Conservation (phyloP, 2,888 invertebrate genomes). For the Brenthis hecate region DNA sequence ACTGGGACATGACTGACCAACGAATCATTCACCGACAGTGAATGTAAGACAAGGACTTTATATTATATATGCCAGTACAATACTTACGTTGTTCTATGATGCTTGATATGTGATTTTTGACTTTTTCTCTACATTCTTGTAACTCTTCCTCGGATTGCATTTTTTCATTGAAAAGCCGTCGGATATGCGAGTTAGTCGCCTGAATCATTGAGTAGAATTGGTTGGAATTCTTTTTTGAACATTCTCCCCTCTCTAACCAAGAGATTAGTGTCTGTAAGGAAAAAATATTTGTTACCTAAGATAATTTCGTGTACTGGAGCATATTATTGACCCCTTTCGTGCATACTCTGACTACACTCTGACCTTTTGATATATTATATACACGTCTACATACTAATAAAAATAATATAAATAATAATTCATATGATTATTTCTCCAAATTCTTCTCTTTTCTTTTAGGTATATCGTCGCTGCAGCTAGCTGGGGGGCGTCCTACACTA, state of each 20-base stretch:
- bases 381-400: no score
- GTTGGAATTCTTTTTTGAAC: slow-evolving; percentile 94
- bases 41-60: slow-evolving; percentile 12
- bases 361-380: no score
- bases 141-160: slow-evolving; percentile 93
- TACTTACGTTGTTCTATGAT: slow-evolving; percentile 96
- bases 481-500: no score
- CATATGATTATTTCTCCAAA: no score
- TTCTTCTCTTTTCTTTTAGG: no score
- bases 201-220: slow-evolving; percentile 98
- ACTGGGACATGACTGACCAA: slow-evolving; percentile 20
- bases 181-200: slow-evolving; percentile 95
- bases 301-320: no score
- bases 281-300: slow-evolving; percentile 7
- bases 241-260: slow-evolving; percentile 97
- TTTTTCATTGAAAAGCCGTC: slow-evolving; percentile 92
- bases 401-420: no score
- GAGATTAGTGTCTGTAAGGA: slow-evolving; percentile 87
- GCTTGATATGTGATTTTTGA: slow-evolving; percentile 92
- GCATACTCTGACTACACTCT: no score
- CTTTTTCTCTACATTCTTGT: slow-evolving; percentile 90
- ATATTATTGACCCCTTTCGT: no score
- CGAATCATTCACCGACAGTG: slow-evolving; percentile 20
- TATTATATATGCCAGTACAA: slow-evolving; percentile 7
- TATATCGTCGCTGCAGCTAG: no score